Base-by-base conservation (phyloP, 2,888 invertebrate species). In the Teleiodes luculella region DNA sequence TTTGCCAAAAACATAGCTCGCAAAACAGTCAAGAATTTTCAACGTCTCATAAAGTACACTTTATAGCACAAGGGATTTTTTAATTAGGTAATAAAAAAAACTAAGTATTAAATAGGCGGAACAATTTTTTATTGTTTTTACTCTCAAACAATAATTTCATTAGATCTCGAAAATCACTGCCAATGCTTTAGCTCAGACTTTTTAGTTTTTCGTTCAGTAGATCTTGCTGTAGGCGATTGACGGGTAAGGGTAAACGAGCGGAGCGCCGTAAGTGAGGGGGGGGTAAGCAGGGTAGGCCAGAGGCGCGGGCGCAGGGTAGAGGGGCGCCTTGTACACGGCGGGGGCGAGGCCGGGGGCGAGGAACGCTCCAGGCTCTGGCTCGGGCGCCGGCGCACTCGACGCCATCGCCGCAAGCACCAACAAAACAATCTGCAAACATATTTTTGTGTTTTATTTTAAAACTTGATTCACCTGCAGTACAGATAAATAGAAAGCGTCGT, bases 301-400 rank as follows among this genome's bases (percentile, higher is more conserved):
- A 4, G 61, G 60, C 14, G 24, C 20, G 24, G 20, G 35, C 13
- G 35, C 48, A 24, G 48, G 48, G 49, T 49, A 49, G 41, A 68
- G 45, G 5, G 67, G 67, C n/a, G 66, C 61, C 37, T 59, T 60
- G 65, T 64, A 72, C 18, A 63, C 50, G 13, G 58, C 54, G 6
- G 68, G 57, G 24, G 63, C 56, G 11, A 68, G 55, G 13, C 58
- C 55, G 3, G 68, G 57, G 20, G 63, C 57, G n/a, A 68, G 56
- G 20, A 64, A 54, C 1, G 65, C 55, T n/a, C 52, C 57, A 1
- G 60, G 63, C 31, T 53, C 56, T 20, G 57, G 75, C 24, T 70
- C 70, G 1, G 76, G 71, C 0, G 70, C 74, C 3, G 78, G 78
- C n/a, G 71, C 74, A 3, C 77, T 74, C 43, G 68, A 65, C 1